Evolutionary conservation across 2,113 vertebrate genomes (phyloP), one percentile per base, ranked within the genome.

Genomic region (Sebastes schlegelii): DNA sequence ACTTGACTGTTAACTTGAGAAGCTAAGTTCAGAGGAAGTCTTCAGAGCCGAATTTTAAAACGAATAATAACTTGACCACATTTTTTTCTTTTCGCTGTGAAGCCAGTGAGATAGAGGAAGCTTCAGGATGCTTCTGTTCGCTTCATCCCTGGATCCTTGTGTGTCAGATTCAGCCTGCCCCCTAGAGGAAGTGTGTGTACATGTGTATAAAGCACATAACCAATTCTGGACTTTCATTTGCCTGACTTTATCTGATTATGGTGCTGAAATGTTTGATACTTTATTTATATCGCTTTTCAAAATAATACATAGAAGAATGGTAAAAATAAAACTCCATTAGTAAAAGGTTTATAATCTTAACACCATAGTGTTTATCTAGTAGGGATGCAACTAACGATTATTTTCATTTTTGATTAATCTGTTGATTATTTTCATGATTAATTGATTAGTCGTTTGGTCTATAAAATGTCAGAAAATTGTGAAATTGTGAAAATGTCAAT

Each of bases 161-260:
- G 76, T 54, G 55, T 90, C 77, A 82, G 89, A 83, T 78, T 21
- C 55, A 90, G 86, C 51, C 70, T 93, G 93, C 91, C 93, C 92
- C 89, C 93, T 95, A 81, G 93, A 94, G 95, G 92, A 90, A 1
- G 11, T 54, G 17, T 21, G 1, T 43, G 58, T 55, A 40, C n/a
- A 77, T 55, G 49, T 85, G 34, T 73, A 6, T 23, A 52, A 65
- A 43, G 8, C 11, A 26, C 13, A 26, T 2, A 63, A 60, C 46
- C 4, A 46, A n/a, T 68, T 80, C 23, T 73, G 16, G 48, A 62
- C 34, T 26, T 55, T 45, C 13, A 45, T 43, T 78, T 60, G 4
- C 4, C 3, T 14, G 43, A 67, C 46, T 21, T 68, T 11, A 12
- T 57, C 21, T n/a, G 13, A 64, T 1, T 68, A 12, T 68, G 52